Evolutionary conservation across 2,888 invertebrate species (phyloP).

Genomic region (Plutella xylostella): DNA sequence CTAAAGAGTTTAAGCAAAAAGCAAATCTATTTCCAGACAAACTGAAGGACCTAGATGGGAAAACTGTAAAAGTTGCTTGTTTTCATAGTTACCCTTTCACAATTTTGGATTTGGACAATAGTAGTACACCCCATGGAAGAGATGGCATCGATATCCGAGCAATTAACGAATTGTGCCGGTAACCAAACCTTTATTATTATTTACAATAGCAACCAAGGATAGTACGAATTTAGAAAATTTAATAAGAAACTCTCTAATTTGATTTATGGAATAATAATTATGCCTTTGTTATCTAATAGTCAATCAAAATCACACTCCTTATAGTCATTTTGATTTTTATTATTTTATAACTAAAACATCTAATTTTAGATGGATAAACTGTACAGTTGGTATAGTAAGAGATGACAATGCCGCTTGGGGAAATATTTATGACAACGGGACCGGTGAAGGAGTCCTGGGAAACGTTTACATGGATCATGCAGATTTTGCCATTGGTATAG

Average conservation of each 20-base stretch:
- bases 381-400: conserved; percentile 24
- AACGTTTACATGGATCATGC: conserved; percentile 56
- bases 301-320: too few species aligned
- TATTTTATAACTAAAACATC: too few species aligned
- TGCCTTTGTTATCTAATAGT: too few species aligned
- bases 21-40: neutral
- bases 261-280: too few species aligned
- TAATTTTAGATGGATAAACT: conserved; percentile 19
- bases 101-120: neutral
- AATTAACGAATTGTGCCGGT: conserved; percentile 52
- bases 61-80: neutral
- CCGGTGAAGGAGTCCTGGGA: conserved; percentile 64
- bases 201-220: too few species aligned
- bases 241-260: too few species aligned
- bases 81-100: neutral
- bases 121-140: conserved; percentile 34
- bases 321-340: too few species aligned
- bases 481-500: conserved; percentile 34
- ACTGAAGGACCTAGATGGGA: neutral
- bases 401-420: conserved; percentile 67
- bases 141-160: conserved; percentile 69
- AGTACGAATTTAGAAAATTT: too few species aligned
- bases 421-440: conserved; percentile 59
- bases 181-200: too few species aligned
- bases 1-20: neutral